Base-by-base conservation (phyloP, 2,113 vertebrate species). In the Sander lucioperca region DNA sequence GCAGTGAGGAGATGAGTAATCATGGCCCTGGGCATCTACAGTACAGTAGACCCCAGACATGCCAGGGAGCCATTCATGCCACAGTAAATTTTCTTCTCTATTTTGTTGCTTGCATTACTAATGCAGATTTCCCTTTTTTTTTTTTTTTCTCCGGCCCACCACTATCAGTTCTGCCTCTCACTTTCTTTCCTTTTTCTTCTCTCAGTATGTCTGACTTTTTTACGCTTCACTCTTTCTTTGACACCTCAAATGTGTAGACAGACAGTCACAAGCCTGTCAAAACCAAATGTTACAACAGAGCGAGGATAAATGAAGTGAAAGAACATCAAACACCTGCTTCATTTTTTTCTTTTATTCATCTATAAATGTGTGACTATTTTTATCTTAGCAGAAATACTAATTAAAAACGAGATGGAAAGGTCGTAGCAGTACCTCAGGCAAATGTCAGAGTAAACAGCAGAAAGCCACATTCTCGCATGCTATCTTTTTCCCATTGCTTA, bases 381-480 rank as follows among this genome's bases (percentile, higher is more conserved):
- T 74, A 80, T 88, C 75, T 36, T 18, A 23, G 70, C 79, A 47
- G 74, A 86, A 91, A 88, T 72, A 77, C 88, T 89, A 92, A 93
- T 94, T 91, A 91, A 91, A 86, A 87, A 79, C 25, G 14, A 79
- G 67, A 86, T 64, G 73, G 76, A 93, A 94, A 93, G 93, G 93
- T 93, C 92, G 48, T 67, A 61, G 89, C 83, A n/a, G 33, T 86
- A 88, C 91, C 84, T 84, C 89, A 82, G 93, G 92, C 94, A 91
- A 83, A 93, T 93, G 89, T 89, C 89, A 90, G 59, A 23, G 64
- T 85, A 88, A 89, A 86, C 87, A 82, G 89, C 65, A 51, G 74
- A 47, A 36, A 64, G 71, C 67, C 70, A 16, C 65, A 30, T 51
- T 48, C 39, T 79, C 54, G 7, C 57, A n/a, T 21, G 53, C 59